These are phyloP conservation scores for Drosophila pegasa DNA, from an alignment of 2,888 invertebrate species.

Conservation along the genomic window DNA sequence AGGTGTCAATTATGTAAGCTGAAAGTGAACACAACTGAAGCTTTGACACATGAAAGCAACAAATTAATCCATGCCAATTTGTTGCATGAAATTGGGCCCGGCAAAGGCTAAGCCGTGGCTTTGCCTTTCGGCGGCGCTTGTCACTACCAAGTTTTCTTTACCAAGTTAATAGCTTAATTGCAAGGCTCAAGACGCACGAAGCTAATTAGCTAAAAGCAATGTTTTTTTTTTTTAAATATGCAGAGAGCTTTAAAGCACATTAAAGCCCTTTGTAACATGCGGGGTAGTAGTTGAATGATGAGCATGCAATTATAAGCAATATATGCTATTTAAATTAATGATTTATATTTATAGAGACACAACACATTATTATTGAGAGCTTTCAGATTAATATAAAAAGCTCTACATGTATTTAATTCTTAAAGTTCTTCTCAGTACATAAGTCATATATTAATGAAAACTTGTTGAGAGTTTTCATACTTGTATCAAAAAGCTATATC, in stretches of 20 bases:
- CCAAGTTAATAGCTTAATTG: not conserved
- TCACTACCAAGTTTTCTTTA: not conserved
- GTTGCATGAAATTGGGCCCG: constrained; percentile 6
- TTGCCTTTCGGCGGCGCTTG: not conserved
- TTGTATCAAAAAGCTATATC: not conserved
- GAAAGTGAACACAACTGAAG: constrained; percentile 23
- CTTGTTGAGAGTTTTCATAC: not conserved
- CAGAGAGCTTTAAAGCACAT: not conserved
- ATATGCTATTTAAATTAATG: no score
- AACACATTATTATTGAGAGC: no score
- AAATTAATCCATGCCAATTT: constrained; percentile 59
- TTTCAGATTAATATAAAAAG: no score
- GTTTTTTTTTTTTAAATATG: accelerated
- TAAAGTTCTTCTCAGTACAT: no score
- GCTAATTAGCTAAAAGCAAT: not conserved
- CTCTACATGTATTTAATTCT: no score
- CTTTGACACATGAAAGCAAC: constrained; percentile 40
- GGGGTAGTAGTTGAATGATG: not conserved
- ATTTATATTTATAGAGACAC: no score
- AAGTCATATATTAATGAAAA: not conserved
- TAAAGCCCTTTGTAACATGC: not conserved
- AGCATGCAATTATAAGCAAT: no score
- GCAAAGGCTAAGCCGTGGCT: no score
- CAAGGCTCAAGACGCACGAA: not conserved
- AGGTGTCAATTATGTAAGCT: constrained; percentile 64